Evolutionary conservation across 2,888 invertebrate genomes (phyloP), one percentile per base, ranked within the genome.

Genomic region (Macaria notata): DNA sequence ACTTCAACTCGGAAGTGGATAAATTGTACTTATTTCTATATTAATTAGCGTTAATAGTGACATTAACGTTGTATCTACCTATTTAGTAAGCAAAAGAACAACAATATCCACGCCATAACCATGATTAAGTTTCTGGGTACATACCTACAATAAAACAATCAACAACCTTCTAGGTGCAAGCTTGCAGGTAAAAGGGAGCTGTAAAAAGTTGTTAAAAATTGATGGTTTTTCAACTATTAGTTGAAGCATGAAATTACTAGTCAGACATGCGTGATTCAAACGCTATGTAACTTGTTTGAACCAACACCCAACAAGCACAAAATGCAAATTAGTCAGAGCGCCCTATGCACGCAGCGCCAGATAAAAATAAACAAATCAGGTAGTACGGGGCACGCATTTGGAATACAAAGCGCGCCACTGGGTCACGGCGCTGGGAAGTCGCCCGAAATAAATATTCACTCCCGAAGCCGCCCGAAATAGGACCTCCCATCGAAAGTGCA

Each of bases 341-440:
- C 55, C 61, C 52, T 51, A 55, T 49, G 49, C 19, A 19, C 19
- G 19, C 39, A 33, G 47, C 46, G 47, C 45, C 54, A 55, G 64
- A 68, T 70, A 71, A 74, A 78, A 78, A 83, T 81, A 81, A 73
- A 69, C 63, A 59, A 73, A 63, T 71, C 76, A 78, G 81, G 76
- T 79, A 78, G 43, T 50, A n/a, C 64, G 66, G 39, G 39, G 63
- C 64, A 74, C 75, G 65, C 72, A 79, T 72, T 79, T 76, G 74
- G 80, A 82, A 80, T 79, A 83, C 83, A 81, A 79, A 75, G 70
- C 77, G 76, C 77, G 78, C 71, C 81, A 87, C 75, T 89, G 79
- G 86, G 88, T 88, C 86, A 88, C 76, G 79, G 84, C 71, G 81
- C 81, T 80, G 76, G 75, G 78, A 75, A 72, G 71, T 69, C 65